A percentile compares a stretch with the other conserved stretches of the same genome.
Evolutionary conservation across 2,797 vertebrate genomes (phyloP).

Genomic region (Zalophus californianus): DNA sequence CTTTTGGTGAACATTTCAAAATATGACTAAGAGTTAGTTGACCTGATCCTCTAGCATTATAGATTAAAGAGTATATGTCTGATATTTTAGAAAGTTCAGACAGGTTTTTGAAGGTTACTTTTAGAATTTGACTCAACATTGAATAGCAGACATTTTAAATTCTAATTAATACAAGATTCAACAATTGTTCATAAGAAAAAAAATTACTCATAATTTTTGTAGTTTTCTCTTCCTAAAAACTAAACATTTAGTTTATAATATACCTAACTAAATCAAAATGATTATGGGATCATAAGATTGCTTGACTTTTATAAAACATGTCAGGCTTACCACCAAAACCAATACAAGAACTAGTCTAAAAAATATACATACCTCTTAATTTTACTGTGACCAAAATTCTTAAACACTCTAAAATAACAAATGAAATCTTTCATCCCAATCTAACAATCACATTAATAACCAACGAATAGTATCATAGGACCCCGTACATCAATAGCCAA

Average conservation of each 20-base stretch:
- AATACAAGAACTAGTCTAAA: neutral
- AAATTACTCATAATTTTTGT: neutral
- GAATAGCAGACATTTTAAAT: constrained; percentile 50
- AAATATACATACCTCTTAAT: neutral
- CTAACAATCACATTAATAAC: neutral
- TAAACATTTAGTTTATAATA: constrained; percentile 21
- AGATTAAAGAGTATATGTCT: neutral
- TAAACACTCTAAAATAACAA: constrained; percentile 34
- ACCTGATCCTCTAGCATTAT: neutral
- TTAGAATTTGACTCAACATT: constrained; percentile 66
- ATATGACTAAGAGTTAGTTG: constrained; percentile 11
- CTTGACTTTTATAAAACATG: neutral
- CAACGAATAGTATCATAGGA: neutral
- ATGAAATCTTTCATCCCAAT: neutral
- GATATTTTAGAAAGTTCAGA: neutral
- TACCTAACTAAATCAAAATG: neutral
- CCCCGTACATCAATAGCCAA: neutral
- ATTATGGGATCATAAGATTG: neutral
- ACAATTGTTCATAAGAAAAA: neutral
- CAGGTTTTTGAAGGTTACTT: constrained; percentile 33
- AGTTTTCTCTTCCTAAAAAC: neutral
- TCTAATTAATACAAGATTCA: constrained; percentile 16
- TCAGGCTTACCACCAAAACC: constrained; percentile 32
- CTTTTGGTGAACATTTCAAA: constrained; percentile 51
- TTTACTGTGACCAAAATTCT: constrained; percentile 47